Percentiles rank a stretch among this genome's conserved stretches.
phyloP scores from a whole-genome alignment of 1,140 invertebrate genomes.

The Stegodyphus dumicola region DNA sequence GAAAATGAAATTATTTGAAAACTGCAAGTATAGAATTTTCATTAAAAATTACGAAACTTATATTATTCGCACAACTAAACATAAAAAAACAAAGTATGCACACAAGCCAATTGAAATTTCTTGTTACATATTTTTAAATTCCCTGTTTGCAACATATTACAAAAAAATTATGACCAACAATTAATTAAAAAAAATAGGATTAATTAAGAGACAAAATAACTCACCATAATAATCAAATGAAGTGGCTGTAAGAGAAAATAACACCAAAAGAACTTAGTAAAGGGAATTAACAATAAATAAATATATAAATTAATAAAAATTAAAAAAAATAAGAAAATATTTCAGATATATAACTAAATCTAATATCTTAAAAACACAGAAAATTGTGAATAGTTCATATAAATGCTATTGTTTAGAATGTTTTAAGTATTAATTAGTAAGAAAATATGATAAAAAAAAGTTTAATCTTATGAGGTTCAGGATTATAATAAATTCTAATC shows the following conservation, averaged over 20 bases:
- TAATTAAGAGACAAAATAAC: conserved; percentile 8
- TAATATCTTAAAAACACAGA: too few species aligned
- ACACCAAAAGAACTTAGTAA: neutral
- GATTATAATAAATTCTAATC: too few species aligned
- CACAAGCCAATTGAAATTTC: neutral
- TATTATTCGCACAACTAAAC: neutral
- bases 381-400: too few species aligned
- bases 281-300: neutral
- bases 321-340: too few species aligned
- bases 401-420: too few species aligned
- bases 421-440: too few species aligned
- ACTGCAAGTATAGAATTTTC: conserved; percentile 58
- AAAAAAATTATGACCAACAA: neutral
- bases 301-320: neutral
- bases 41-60: neutral
- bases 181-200: neutral
- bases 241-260: conserved; percentile 14
- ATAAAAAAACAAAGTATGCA: neutral
- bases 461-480: too few species aligned
- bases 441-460: too few species aligned
- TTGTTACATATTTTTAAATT: too few species aligned
- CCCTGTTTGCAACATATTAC: too few species aligned
- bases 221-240: conserved; percentile 52
- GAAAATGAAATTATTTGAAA: neutral
- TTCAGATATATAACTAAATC: too few species aligned